These are phyloP conservation scores for Papilio gigon DNA, from an alignment of 2,888 invertebrate genomes.

Conservation along the genomic window DNA sequence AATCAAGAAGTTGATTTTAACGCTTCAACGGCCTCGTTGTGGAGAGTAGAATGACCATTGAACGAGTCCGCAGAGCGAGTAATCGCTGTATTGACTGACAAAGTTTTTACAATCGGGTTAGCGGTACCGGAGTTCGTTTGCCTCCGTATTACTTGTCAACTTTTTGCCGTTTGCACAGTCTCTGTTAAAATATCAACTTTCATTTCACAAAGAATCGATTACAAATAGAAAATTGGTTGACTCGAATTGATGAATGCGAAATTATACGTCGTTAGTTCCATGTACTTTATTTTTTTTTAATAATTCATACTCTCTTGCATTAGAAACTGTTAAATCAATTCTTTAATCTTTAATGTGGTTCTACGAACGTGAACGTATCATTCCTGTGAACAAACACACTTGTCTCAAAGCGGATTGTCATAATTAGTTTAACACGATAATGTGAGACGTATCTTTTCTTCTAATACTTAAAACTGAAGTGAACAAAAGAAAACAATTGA, in stretches of 20 bases:
- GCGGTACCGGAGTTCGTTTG: constrained; percentile 71
- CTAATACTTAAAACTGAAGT: background rate
- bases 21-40: constrained; percentile 56
- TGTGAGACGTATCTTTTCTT: background rate
- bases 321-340: too few species aligned
- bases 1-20: constrained; percentile 66
- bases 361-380: background rate
- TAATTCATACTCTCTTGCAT: too few species aligned
- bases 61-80: constrained; percentile 60
- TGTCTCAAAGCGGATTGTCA: background rate
- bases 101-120: constrained; percentile 61
- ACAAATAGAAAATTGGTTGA: constrained; percentile 38
- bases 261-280: constrained; percentile 12
- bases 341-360: too few species aligned
- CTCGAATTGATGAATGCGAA: constrained; percentile 22
- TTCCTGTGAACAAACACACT: background rate
- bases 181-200: constrained; percentile 50
- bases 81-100: constrained; percentile 66
- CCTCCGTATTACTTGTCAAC: constrained; percentile 52
- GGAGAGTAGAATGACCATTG: constrained; percentile 62
- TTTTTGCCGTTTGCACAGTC: constrained; percentile 48
- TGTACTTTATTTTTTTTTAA: background rate
- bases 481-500: constrained; percentile 9
- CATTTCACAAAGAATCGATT: constrained; percentile 46
- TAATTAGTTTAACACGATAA: background rate